Conservation (phyloP, 1,140 invertebrate genomes). For the Caenorhabditis latens region DNA sequence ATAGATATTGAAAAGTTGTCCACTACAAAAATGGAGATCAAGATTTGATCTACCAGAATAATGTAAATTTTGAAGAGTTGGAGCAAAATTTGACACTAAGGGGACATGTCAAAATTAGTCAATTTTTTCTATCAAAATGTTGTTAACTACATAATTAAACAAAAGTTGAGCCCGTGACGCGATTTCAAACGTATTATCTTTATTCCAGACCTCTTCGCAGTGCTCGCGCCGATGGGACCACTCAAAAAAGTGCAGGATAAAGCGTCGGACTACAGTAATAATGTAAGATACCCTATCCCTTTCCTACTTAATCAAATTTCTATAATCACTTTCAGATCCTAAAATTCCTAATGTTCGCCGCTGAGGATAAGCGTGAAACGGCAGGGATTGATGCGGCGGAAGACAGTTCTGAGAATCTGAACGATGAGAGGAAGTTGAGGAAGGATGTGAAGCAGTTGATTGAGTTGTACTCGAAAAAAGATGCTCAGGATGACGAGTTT, state of each 20-base stretch:
- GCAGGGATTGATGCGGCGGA: background rate
- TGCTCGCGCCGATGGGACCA: slow-evolving; percentile 71
- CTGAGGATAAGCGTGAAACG: background rate
- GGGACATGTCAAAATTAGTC: too few relatives aligned
- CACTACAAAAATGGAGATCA: too few relatives aligned
- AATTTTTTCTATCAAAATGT: too few relatives aligned
- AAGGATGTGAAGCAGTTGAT: background rate
- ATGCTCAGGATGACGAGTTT: slow-evolving; percentile 2
- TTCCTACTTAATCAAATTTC: background rate
- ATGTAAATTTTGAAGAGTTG: too few relatives aligned
- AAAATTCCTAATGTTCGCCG: slow-evolving; percentile 67
- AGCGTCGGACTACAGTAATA: slow-evolving; percentile 71
- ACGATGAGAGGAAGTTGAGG: background rate
- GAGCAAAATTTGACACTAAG: too few relatives aligned
- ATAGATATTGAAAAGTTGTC: too few relatives aligned
- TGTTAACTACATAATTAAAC: too few relatives aligned
- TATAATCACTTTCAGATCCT: slow-evolving; percentile 57
- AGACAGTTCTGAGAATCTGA: background rate
- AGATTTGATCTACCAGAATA: too few relatives aligned
- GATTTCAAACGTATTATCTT: too few relatives aligned
- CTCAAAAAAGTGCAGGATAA: slow-evolving; percentile 67
- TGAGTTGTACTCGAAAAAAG: slow-evolving; percentile 15
- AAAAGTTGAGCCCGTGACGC: too few relatives aligned
- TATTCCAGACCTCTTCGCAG: slow-evolving; percentile 74
- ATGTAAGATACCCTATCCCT: slow-evolving; percentile 49